Base-by-base conservation (phyloP, 2,797 vertebrate species). In the Sebastolobus alascanus region DNA sequence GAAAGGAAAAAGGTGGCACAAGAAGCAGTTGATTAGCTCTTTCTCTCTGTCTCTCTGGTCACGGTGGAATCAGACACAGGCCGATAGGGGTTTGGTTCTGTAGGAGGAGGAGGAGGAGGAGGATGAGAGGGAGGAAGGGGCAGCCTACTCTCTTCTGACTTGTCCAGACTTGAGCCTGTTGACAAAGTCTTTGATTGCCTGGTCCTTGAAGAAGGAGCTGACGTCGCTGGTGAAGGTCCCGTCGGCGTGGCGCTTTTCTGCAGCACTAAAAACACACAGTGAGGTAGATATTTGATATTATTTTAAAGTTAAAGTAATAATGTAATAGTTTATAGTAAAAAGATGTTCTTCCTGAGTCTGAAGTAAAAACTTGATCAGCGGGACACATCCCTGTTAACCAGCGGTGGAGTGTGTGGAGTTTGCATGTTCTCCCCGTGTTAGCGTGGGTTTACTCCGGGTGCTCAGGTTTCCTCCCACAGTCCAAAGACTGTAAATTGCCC, bases 221-320 rank as follows among this genome's bases (percentile, higher is more conserved):
- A 98, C 94, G 60, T 99, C 98, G 77, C 97, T 99, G 95, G 97
- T 98, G 91, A 97, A 99, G 84, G 97, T 98, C 64, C 97, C 98
- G 4, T 99, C 98, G 3, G 98, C 97, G 3, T 99, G 97, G 29
- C 97, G 97, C 90, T 96, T 97, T 69, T 95, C 93, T 29, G 95
- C 87, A 4, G 92, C 92, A 22, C 97, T 98, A 84, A 64, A 92
- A 46, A 93, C 59, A 93, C 85, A 86, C 10, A 73, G 4, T 38
- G 14, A 46, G 56, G 13, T 8, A 5, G 52, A 8, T 60, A 40
- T 20, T 68, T 27, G 2, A 18, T 4, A 70, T 38, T 0, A 40
- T 43, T 66, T 27, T 0, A 20, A 25, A 25, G 25, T 25, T 25
- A 25, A 25, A 25, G 25, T 25, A 25, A 25, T 25, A 25, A 2